phyloP scores from a whole-genome alignment of 2,797 vertebrate species.

The Crenichthys baileyi region DNA sequence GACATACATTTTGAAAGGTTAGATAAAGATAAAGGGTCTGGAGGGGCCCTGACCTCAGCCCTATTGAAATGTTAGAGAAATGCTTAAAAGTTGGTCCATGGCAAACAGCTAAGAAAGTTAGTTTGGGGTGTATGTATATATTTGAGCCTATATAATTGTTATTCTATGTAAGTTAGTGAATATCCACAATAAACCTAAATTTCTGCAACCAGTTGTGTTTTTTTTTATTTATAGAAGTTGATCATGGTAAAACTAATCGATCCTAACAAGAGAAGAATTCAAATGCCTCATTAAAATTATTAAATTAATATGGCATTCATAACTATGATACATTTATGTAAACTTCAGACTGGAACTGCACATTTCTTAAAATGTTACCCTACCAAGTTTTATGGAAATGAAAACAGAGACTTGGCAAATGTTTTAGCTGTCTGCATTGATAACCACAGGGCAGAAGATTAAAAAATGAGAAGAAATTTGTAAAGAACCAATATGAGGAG shows the following conservation, averaged over 20 bases:
- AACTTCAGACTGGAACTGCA: not conserved
- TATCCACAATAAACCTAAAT: not conserved
- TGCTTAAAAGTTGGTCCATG: not conserved
- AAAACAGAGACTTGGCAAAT: slow-evolving; percentile 38
- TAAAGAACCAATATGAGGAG: slow-evolving; percentile 55
- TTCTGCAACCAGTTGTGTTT: not conserved
- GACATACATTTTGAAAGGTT: not conserved
- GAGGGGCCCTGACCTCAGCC: not conserved
- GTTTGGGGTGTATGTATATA: not conserved
- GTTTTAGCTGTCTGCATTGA: slow-evolving; percentile 54
- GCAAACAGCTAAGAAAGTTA: not conserved
- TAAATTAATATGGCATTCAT: not conserved
- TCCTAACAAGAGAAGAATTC: not conserved
- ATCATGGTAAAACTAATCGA: not conserved
- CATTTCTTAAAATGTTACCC: slow-evolving; percentile 52
- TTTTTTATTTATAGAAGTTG: not conserved
- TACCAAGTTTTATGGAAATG: slow-evolving; percentile 40
- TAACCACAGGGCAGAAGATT: slow-evolving; percentile 65
- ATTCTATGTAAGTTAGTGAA: not conserved
- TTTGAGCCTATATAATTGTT: not conserved
- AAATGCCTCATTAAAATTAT: not conserved
- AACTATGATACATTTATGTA: not conserved
- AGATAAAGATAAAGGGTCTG: not conserved
- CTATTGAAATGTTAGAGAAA: not conserved
- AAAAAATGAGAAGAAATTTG: slow-evolving; percentile 48